Evolutionary conservation across 1,140 invertebrate genomes (phyloP), one percentile per base, ranked within the genome.

Genomic region (Apis laboriosa): DNA sequence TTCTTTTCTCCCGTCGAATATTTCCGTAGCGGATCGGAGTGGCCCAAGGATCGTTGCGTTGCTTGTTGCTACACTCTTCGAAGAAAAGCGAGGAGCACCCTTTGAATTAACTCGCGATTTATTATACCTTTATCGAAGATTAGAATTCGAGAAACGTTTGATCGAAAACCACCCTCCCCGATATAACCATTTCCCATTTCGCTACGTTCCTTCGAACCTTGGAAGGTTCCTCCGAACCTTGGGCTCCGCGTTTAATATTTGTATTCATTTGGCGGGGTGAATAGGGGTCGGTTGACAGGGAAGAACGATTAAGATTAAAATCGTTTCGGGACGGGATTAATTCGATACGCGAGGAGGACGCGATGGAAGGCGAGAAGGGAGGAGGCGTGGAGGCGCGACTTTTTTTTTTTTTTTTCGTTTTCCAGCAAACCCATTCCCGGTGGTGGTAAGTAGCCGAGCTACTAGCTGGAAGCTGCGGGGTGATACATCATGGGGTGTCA

Each of bases 401-500:
- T 2, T 34, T 34, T 34, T 34, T 2, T 34, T 34, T 34, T 63
- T 67, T 85, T 43, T 85, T 87, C 67, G 66, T 86, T 68, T 66
- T 75, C 60, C 66, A 55, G 77, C 75, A 34, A 58, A 72, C 81
- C 85, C 58, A 73, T 87, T 84, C 81, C 81, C 51, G 53, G 34
- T 34, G 34, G 77, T 74, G 68, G 85, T 87, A 87, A 87, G 86
- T 87, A 87, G 86, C 82, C 79, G 63, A 78, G 85, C 85, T 87
- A 84, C 86, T 84, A 87, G 81, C 72, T 67, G 85, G 81, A 84
- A 85, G 81, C 75, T 81, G 87, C 80, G 81, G 4, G 80, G 88
- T 87, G 90, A 91, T 91, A 90, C 90, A 90, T 91, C 90, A 91
- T 84, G 79, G 78, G 82, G 83, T 90, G 90, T 90, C 90, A 90